A percentile compares a stretch with the other conserved stretches of the same genome.
phyloP scores from a whole-genome alignment of 1,140 invertebrate species.

The Pogonognathellus flavescens region DNA sequence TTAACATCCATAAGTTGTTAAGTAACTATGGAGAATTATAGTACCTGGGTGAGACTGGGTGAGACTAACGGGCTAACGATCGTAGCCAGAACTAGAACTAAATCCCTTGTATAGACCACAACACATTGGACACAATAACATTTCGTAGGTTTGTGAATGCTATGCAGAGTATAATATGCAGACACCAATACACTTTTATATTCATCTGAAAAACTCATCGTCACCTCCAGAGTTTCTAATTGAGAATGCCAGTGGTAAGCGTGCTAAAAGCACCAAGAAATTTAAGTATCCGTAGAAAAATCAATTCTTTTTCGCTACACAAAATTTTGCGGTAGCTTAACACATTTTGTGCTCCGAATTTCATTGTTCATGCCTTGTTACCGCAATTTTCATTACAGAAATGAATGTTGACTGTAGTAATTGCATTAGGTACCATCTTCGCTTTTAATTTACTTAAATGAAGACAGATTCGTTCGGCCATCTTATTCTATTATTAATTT shows the following conservation, averaged over 20 bases:
- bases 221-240: conserved; percentile 22
- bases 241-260: conserved; percentile 24
- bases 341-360: conserved; percentile 14
- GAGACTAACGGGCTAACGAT: conserved; percentile 45
- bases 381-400: not conserved
- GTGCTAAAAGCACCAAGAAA: conserved; percentile 39
- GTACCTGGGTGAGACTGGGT: conserved; percentile 42
- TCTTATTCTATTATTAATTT: too few relatives aligned
- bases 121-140: not conserved
- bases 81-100: conserved; percentile 43
- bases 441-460: not conserved
- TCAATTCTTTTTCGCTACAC: conserved; percentile 46
- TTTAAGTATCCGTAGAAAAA: conserved; percentile 46
- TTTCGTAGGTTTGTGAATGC: not conserved
- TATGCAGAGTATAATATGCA: not conserved
- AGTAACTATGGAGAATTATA: conserved; percentile 47
- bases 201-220: conserved; percentile 11
- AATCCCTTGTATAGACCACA: conserved; percentile 36
- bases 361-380: conserved; percentile 37
- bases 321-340: conserved; percentile 40
- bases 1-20: conserved; percentile 35
- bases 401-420: not conserved
- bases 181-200: conserved; percentile 4
- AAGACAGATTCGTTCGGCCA: not conserved
- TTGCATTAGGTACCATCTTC: not conserved